Evolutionary conservation across 2,888 invertebrate genomes (phyloP).

Genomic region (Xylophagus ater): DNA sequence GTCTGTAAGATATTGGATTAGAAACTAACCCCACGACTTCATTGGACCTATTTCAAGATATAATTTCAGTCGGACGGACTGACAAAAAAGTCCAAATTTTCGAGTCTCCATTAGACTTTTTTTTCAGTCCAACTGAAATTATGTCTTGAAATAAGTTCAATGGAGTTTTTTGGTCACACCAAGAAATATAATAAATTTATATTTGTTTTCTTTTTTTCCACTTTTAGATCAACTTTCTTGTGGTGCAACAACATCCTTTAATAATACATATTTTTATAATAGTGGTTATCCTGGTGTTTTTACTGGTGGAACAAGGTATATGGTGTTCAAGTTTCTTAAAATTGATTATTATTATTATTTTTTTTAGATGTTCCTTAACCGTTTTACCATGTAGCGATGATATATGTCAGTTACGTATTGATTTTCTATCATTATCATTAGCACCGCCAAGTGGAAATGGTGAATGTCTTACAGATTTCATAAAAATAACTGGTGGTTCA

Average conservation of each 20-base stretch:
- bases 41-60: too few relatives aligned
- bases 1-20: constrained; percentile 61
- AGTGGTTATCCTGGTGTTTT: constrained; percentile 62
- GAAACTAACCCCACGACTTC: too few relatives aligned
- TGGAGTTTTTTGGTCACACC: too few relatives aligned
- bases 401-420: constrained; percentile 56
- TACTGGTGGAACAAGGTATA: constrained; percentile 46
- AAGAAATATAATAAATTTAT: background rate
- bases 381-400: constrained; percentile 54
- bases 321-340: background rate
- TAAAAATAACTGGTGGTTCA: constrained; percentile 58
- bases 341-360: background rate
- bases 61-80: too few relatives aligned
- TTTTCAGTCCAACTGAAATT: too few relatives aligned
- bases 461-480: constrained; percentile 55
- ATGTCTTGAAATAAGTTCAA: too few relatives aligned
- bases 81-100: too few relatives aligned
- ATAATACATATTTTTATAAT: constrained; percentile 77
- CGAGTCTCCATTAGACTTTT: too few relatives aligned
- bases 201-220: constrained; percentile 7
- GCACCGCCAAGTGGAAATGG: constrained; percentile 66
- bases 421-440: constrained; percentile 60
- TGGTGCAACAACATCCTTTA: constrained; percentile 55
- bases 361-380: constrained; percentile 53
- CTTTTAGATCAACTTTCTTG: constrained; percentile 59